phyloP scores from a whole-genome alignment of 92 coral and sea anemone species.

The Palythoa caribaeorum region DNA sequence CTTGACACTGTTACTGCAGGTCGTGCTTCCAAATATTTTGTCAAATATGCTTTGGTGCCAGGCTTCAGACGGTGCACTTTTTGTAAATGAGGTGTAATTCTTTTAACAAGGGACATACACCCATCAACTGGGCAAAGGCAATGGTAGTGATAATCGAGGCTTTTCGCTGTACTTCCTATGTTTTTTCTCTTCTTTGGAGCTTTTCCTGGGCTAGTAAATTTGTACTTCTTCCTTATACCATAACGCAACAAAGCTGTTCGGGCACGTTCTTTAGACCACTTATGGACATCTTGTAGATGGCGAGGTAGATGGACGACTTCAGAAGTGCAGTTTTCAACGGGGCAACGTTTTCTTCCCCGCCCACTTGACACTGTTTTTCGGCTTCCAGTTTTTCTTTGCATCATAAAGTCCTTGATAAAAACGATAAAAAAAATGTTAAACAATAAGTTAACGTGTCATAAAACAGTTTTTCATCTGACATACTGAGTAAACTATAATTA shows the following conservation, averaged over 20 bases:
- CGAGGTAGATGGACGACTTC: conserved; percentile 51
- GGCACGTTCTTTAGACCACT: conserved; percentile 54
- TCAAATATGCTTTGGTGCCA: conserved; percentile 9
- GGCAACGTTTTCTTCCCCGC: conserved; percentile 33
- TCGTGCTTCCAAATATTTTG: not conserved
- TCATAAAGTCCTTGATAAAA: not conserved
- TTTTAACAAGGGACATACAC: conserved; percentile 48
- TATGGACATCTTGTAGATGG: conserved; percentile 55
- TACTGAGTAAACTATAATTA: not conserved
- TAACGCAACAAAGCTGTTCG: conserved; percentile 17
- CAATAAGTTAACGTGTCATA: not conserved
- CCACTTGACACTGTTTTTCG: conserved; percentile 4
- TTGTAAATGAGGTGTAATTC: conserved; percentile 49
- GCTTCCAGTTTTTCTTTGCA: not conserved
- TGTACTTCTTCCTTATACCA: conserved; percentile 43
- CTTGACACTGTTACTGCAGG: not conserved
- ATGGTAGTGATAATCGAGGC: conserved; percentile 47
- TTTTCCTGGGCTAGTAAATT: conserved; percentile 4
- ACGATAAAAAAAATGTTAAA: not conserved
- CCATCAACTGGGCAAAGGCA: conserved; percentile 51
- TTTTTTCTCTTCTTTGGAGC: conserved; percentile 23
- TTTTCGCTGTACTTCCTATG: not conserved
- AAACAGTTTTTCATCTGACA: not conserved
- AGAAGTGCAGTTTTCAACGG: conserved; percentile 21
- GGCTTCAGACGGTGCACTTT: conserved; percentile 44